Conservation (phyloP, 1,140 invertebrate species). For the Sinonovacula constricta region DNA sequence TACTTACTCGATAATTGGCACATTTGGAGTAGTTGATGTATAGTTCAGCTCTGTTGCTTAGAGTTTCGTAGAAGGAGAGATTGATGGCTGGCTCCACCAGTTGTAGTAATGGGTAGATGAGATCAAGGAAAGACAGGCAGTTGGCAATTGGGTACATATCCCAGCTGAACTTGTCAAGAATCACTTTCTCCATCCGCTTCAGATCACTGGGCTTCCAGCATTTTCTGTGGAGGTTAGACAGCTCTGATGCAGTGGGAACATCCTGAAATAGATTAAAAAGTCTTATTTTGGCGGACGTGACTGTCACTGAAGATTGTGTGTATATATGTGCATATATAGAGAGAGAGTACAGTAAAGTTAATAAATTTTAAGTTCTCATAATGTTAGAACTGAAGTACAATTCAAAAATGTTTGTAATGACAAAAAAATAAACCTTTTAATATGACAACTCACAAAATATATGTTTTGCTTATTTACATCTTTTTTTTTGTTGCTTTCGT, state of each 20-base stretch:
- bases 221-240: constrained; percentile 55
- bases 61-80: neutral
- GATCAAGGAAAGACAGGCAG: constrained; percentile 27
- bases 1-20: constrained; percentile 37
- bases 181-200: constrained; percentile 61
- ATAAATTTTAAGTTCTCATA: too few species aligned
- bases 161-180: constrained; percentile 61
- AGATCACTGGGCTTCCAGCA: constrained; percentile 63
- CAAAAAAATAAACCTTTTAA: too few species aligned
- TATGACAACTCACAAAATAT: too few species aligned
- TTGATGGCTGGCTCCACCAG: neutral
- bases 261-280: constrained; percentile 40
- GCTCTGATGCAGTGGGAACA: constrained; percentile 53
- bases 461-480: too few species aligned
- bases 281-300: too few species aligned
- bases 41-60: constrained; percentile 33
- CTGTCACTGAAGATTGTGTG: too few species aligned
- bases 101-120: constrained; percentile 31
- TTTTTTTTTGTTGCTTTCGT: too few species aligned
- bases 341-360: too few species aligned
- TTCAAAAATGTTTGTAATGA: too few species aligned
- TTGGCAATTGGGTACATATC: constrained; percentile 37
- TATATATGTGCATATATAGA: too few species aligned
- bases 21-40: constrained; percentile 36
- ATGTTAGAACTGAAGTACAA: too few species aligned